A percentile compares a stretch with the other conserved stretches of the same genome.
phyloP scores from a whole-genome alignment of 2,113 vertebrate species.

The Oreotrochilus melanogaster region DNA sequence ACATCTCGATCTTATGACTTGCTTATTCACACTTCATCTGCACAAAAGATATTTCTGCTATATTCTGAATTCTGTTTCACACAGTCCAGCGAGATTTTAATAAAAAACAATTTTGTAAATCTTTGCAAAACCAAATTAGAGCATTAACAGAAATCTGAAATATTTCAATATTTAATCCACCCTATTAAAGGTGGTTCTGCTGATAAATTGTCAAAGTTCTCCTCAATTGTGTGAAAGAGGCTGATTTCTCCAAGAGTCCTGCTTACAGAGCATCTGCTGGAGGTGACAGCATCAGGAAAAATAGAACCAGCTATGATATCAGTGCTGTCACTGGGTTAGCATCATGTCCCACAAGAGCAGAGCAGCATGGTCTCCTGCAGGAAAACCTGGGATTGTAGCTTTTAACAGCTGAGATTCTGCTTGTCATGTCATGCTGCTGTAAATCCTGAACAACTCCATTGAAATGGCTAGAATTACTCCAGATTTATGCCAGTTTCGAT shows the following conservation, averaged over 20 bases:
- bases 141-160: neutral
- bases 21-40: constrained; percentile 65
- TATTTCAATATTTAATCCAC: constrained; percentile 8
- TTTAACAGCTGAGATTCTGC: neutral
- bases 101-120: constrained; percentile 15
- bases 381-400: neutral
- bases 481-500: constrained; percentile 8
- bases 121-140: constrained; percentile 10
- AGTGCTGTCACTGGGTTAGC: fast-evolving
- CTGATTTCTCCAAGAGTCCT: neutral
- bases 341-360: fast-evolving
- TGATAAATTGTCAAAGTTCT: neutral
- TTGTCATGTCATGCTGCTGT: neutral
- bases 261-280: neutral
- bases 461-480: constrained; percentile 20
- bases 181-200: neutral
- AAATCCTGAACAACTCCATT: constrained; percentile 26
- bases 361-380: neutral
- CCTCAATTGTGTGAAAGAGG: neutral
- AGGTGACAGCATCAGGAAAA: neutral
- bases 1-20: constrained; percentile 47
- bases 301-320: neutral
- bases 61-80: constrained; percentile 62
- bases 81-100: constrained; percentile 35
- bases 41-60: constrained; percentile 50